Evolutionary conservation across 2,888 invertebrate species (phyloP), one percentile per base, ranked within the genome.

Genomic region (Drosophila putrida): DNA sequence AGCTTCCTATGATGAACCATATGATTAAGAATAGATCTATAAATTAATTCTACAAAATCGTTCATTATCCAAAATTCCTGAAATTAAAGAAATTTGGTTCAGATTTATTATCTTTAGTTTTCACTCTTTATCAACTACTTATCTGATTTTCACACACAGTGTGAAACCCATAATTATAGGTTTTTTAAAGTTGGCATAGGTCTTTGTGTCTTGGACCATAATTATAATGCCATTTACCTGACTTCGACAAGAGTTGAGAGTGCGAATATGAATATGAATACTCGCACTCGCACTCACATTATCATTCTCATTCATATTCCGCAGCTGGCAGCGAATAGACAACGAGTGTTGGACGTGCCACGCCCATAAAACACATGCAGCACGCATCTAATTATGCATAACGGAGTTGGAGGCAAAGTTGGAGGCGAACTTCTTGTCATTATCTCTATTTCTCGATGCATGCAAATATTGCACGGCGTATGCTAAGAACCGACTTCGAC

Each of bases 381-480:
- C 82, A 88, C 83, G 82, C 88, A 77, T 71, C 75, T 83, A 86
- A 86, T 88, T 83, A 88, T 71, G 78, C 87, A 73, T 50, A 76
- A 68, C 61, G 70, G 57, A 51, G 49, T 35, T 4, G 43, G 4
- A 71, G 60, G 49, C 43, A 49, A 33, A 46, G 8, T 31, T 31
- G 31, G 31, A 31, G 31, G 31, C 31, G 33, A 41, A 41, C 39
- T 41, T 73, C 73, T 63, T 64, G 78, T 63, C 67, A 68, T 72
- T 77, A 77, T 63, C 9, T 31, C 9, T 31, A 73, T 39, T 27
- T 36, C 28, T 35, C 57, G 63, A 33, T 63, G 58, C 68, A 79
- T 78, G 76, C 72, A 76, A 79, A 80, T 79, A 58, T 50, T 31
- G 64, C 54, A 41, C 49, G 38, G 47, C 25, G 33, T 63, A 35